Base-by-base conservation (phyloP, 1,140 invertebrate species). In the Heliconius melpomene region DNA sequence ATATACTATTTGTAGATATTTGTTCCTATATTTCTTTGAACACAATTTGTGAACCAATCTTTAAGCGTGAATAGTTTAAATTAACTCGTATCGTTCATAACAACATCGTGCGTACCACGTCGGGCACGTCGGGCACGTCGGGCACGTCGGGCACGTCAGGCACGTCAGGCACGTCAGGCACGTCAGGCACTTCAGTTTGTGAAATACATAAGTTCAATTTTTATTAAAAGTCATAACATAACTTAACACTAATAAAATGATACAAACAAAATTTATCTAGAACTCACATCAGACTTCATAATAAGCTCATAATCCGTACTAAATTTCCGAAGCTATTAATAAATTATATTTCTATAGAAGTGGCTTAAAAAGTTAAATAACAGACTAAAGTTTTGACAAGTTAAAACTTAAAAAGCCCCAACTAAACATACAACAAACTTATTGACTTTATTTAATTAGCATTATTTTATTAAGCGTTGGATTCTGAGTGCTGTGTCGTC, bases 301-400 rank as follows among this genome's bases (percentile, higher is more conserved):
- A 57, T 57, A 57, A 57, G 9, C 2, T 57, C 20, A 8, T 57
- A 57, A 57, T 57, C 23, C 26, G n/a, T 66, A 66, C 11, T 13
- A 29, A 23, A 16, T 13, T 66, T 66, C 13, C 13, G 8, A 66
- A 66, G 60, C 60, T 6, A 66, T 66, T 29, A 66, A 66, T 66
- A 16, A 66, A 29, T 66, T 66, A 66, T 66, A 29, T 13, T 66
- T 60, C 8, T 3, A n/a, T 66, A 16, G 36, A 66, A 16, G 57
- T 40, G 57, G n/a, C 36, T 76, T 76, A 76, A 66, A 71, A 77
- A 77, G 60, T 77, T 50, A 77, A 77, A 77, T 71, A 29, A 77
- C 3, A 40, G 26, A 77, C 20, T n/a, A 77, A 77, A 77, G 16
- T 77, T 71, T 71, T 77, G 75, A 77, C 57, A 70, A 77, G 75